Conservation (phyloP, 2,888 invertebrate species). For the Yponomeuta evonymella region DNA sequence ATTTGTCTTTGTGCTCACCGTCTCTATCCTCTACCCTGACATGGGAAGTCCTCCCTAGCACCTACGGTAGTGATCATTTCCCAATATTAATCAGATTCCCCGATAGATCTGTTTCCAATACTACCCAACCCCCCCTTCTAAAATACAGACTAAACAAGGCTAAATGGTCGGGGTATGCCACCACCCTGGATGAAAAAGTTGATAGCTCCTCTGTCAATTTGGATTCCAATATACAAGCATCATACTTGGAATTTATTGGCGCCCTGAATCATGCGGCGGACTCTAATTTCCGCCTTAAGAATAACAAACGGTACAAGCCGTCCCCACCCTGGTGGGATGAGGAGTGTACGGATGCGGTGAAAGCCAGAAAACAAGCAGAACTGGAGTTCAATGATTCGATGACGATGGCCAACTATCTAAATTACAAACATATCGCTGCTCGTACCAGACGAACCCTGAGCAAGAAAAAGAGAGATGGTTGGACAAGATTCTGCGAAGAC, state of each 20-base stretch:
- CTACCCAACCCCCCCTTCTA: not conserved
- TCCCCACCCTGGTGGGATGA: not conserved
- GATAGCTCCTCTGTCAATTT: no score
- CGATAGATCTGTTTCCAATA: not conserved
- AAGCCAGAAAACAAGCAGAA: not conserved
- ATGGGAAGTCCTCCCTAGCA: not conserved
- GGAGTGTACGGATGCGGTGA: not conserved
- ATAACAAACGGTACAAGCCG: no score
- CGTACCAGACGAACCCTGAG: no score
- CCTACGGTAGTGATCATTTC: constrained; percentile 11
- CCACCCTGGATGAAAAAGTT: no score
- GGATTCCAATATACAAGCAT: no score
- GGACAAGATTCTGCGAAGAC: no score
- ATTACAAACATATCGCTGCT: no score
- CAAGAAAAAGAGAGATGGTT: no score
- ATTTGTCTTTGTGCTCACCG: constrained; percentile 9
- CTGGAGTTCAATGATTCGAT: not conserved
- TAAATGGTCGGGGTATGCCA: not conserved
- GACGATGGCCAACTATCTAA: not conserved
- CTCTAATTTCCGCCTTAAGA: no score
- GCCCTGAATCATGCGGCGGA: no score
- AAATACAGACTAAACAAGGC: constrained; percentile 5
- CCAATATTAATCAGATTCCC: constrained; percentile 4
- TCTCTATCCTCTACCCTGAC: not conserved
- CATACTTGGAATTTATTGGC: no score